phyloP scores from a whole-genome alignment of 2,113 vertebrate genomes.

The Onychostoma macrolepis region DNA sequence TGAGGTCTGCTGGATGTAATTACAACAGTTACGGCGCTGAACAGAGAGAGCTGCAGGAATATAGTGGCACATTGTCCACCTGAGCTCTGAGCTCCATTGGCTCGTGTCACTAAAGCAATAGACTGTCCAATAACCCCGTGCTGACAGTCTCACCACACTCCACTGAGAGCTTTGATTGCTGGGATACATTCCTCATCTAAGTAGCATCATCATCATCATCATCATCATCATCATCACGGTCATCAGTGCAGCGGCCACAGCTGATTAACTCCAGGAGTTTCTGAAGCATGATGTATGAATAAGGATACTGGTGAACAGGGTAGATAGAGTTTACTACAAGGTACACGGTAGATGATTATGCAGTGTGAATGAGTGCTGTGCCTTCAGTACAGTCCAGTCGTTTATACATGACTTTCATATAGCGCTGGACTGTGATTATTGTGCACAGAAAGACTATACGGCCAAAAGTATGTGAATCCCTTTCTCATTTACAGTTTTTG shows the following conservation, averaged over 20 bases:
- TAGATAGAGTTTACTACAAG: not conserved
- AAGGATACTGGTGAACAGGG: not conserved
- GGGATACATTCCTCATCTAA: constrained; percentile 68
- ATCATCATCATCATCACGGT: constrained; percentile 37
- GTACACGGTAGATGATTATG: not conserved
- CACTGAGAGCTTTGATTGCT: constrained; percentile 65
- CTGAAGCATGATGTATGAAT: constrained; percentile 16
- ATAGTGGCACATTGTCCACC: constrained; percentile 31
- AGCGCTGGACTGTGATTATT: too few species aligned
- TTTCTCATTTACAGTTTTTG: too few species aligned
- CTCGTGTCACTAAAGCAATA: constrained; percentile 62
- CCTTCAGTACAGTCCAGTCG: not conserved
- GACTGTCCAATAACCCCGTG: constrained; percentile 60
- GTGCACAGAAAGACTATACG: too few species aligned
- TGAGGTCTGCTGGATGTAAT: constrained; percentile 27
- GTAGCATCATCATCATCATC: constrained; percentile 61
- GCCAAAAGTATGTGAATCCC: too few species aligned
- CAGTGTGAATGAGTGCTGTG: not conserved
- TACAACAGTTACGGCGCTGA: constrained; percentile 3
- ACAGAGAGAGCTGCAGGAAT: not conserved
- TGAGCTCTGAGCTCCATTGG: constrained; percentile 44
- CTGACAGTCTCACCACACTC: constrained; percentile 75
- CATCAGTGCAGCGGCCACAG: constrained; percentile 33
- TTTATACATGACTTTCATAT: not conserved
- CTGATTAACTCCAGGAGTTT: constrained; percentile 43